phyloP scores from a whole-genome alignment of 92 coral and sea anemone species.

The Phenganax marumi region DNA sequence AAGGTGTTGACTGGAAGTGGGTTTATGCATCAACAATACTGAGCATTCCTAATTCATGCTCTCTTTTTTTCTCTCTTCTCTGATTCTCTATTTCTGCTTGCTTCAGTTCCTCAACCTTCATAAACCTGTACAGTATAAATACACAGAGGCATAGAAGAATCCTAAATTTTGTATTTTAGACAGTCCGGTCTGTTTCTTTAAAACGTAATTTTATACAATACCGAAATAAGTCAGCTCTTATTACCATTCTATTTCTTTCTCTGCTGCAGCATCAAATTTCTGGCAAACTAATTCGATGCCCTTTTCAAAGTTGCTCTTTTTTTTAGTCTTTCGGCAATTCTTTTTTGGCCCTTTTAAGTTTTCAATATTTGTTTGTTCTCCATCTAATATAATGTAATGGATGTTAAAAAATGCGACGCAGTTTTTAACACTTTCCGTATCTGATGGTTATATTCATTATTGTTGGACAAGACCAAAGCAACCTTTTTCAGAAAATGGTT shows the following conservation, averaged over 20 bases:
- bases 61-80: conserved; percentile 21
- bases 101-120: conserved; percentile 40
- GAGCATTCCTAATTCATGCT: conserved; percentile 33
- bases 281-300: conserved; percentile 45
- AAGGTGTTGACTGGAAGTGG: conserved; percentile 12
- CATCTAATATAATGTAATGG: not conserved
- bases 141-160: not conserved
- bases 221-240: too few relatives aligned
- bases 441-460: too few relatives aligned
- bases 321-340: too few relatives aligned
- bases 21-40: conserved; percentile 17
- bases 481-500: too few relatives aligned
- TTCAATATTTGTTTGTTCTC: too few relatives aligned
- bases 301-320: conserved; percentile 45
- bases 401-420: not conserved
- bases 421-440: too few relatives aligned
- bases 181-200: too few relatives aligned
- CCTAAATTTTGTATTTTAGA: not conserved
- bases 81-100: not conserved
- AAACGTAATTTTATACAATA: too few relatives aligned
- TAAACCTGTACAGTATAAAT: conserved; percentile 25
- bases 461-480: too few relatives aligned
- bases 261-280: conserved; percentile 40
- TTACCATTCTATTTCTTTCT: conserved; percentile 50
- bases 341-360: too few relatives aligned